phyloP scores from a whole-genome alignment of 2,113 vertebrate species.

The Pseudorhombus dupliciocellatus region DNA sequence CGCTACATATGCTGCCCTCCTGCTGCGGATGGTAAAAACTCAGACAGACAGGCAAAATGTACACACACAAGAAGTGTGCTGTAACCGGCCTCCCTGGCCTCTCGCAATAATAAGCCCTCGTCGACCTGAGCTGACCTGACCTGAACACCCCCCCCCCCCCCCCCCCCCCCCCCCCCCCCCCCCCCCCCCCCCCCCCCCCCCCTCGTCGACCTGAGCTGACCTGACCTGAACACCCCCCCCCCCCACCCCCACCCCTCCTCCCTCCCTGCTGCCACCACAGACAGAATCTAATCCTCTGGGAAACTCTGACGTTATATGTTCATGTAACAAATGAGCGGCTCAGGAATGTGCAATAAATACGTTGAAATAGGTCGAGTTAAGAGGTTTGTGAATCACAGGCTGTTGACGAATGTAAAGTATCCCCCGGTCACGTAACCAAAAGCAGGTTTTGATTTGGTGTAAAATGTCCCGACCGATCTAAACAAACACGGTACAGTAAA shows the following conservation, averaged over 20 bases:
- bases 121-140: constrained; percentile 1
- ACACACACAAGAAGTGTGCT: background rate
- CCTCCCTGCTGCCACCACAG: background rate
- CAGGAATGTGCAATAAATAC: background rate
- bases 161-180: background rate
- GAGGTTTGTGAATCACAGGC: background rate
- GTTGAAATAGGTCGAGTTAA: background rate
- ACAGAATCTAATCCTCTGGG: background rate
- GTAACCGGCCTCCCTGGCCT: background rate
- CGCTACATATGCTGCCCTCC: background rate
- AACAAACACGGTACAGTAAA: background rate
- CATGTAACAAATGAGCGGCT: background rate
- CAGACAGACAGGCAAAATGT: background rate
- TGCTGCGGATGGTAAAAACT: background rate
- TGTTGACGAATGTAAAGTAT: background rate
- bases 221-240: background rate
- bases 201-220: background rate
- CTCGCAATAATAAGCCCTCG: background rate
- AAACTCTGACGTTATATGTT: background rate
- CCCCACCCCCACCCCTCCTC: background rate
- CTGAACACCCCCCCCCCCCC: background rate
- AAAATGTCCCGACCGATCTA: background rate
- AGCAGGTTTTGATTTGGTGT: background rate
- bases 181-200: background rate
- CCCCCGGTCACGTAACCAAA: constrained; percentile 9